Percentiles rank a stretch among this genome's conserved stretches.
Conservation (phyloP, 2,888 invertebrate species). For the Cheiracanthium punctorium region DNA sequence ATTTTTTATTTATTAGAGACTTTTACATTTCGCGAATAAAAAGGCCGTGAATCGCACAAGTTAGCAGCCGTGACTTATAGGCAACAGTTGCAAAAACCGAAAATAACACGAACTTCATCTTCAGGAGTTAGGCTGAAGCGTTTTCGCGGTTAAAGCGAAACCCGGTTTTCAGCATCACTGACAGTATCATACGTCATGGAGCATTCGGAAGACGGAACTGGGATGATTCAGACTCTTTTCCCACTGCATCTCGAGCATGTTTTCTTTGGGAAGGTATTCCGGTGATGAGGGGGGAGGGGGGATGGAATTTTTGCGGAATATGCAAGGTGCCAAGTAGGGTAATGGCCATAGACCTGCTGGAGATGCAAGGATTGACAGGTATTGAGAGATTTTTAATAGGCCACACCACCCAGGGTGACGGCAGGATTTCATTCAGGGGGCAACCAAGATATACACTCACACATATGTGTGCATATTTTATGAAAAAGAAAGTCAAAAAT, state of each 20-base stretch:
- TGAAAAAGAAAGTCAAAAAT: no score
- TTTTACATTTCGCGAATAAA: slow-evolving; percentile 2
- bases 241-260: slow-evolving; percentile 23
- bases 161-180: slow-evolving; percentile 46
- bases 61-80: slow-evolving; percentile 42
- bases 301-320: neutral
- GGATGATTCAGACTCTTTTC: slow-evolving; percentile 31
- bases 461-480: no score
- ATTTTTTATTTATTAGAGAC: no score
- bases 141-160: neutral
- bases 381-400: no score
- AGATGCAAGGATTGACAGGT: no score
- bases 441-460: no score
- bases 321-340: slow-evolving; percentile 57
- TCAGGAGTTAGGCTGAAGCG: slow-evolving; percentile 14
- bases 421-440: no score
- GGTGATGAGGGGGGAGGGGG: slow-evolving; percentile 9
- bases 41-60: neutral
- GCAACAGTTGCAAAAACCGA: slow-evolving; percentile 49
- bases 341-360: no score
- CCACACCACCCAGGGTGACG: no score
- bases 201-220: neutral
- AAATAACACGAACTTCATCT: slow-evolving; percentile 25
- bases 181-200: slow-evolving; percentile 41
- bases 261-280: slow-evolving; percentile 35